Evolutionary conservation across 2,797 vertebrate species (phyloP).

Genomic region (Coranthus polyacanthus): DNA sequence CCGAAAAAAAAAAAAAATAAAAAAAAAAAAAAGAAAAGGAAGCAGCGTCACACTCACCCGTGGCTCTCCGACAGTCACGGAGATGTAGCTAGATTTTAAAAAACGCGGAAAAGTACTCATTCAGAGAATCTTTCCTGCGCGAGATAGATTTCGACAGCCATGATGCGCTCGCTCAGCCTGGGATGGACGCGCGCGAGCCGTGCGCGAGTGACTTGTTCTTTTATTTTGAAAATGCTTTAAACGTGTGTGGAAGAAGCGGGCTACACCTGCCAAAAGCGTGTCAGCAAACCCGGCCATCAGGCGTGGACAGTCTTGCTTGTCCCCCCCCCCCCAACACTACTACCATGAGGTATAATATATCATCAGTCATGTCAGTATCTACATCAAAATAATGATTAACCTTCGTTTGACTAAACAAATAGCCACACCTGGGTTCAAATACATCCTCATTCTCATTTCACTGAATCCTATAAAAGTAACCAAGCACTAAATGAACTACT

Average conservation of each 20-base stretch:
- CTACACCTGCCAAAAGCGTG: constrained; percentile 40
- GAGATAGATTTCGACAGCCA: background rate
- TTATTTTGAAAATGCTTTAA: constrained; percentile 50
- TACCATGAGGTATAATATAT: too few relatives aligned
- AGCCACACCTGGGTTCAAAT: too few relatives aligned
- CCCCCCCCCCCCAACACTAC: background rate
- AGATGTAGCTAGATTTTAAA: background rate
- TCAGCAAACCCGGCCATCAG: constrained; percentile 18
- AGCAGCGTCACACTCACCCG: constrained; percentile 69
- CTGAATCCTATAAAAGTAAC: too few relatives aligned
- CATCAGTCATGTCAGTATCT: too few relatives aligned
- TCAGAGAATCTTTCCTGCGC: background rate
- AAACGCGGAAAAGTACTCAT: background rate
- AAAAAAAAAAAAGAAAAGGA: constrained; percentile 48
- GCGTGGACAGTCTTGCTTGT: background rate
- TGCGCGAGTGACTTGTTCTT: constrained; percentile 6
- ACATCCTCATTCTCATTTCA: too few relatives aligned
- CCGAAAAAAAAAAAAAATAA: constrained; percentile 49
- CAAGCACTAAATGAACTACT: too few relatives aligned
- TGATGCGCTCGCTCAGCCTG: background rate
- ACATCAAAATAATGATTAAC: too few relatives aligned
- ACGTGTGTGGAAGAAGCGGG: constrained; percentile 28
- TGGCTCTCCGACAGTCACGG: constrained; percentile 12
- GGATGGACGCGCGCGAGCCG: background rate
- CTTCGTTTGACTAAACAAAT: too few relatives aligned